Percentiles rank a stretch among this genome's conserved stretches.
These are phyloP conservation scores for Kryptopterus vitreolus DNA, from an alignment of 2,797 vertebrate genomes.

Conservation along the genomic window DNA sequence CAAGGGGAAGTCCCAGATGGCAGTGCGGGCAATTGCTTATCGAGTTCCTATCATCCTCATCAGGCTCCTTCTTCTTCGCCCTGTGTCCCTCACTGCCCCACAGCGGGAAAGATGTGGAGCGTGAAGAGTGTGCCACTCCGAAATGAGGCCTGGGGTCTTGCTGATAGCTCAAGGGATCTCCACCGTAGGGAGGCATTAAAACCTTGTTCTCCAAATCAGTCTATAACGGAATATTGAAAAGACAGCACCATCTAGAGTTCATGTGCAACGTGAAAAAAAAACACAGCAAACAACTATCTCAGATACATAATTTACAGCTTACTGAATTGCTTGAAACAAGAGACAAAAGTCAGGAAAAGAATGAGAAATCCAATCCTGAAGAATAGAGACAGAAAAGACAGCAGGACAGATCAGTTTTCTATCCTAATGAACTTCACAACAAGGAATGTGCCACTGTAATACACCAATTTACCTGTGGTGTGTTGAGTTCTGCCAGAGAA, in stretches of 20 bases:
- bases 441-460: conserved; percentile 13
- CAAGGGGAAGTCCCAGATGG: conserved; percentile 68
- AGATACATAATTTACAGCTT: conserved; percentile 53
- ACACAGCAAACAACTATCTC: background rate
- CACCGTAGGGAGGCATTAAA: conserved; percentile 58
- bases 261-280: background rate
- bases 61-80: conserved; percentile 63
- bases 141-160: conserved; percentile 79
- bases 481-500: conserved; percentile 64
- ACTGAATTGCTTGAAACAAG: conserved; percentile 53
- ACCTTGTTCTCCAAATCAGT: conserved; percentile 56
- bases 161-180: conserved; percentile 69
- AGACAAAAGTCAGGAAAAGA: conserved; percentile 43
- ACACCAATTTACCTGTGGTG: conserved; percentile 66
- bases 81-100: conserved; percentile 74
- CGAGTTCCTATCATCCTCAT: conserved; percentile 58
- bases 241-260: conserved; percentile 41
- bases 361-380: conserved; percentile 37
- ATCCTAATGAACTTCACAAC: background rate
- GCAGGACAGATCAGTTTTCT: conserved; percentile 39
- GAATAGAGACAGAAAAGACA: conserved; percentile 14
- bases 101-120: conserved; percentile 71
- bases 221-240: conserved; percentile 44
- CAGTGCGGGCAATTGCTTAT: conserved; percentile 74
- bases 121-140: conserved; percentile 75